Evolutionary conservation across 1,140 invertebrate genomes (phyloP).

Genomic region (Nebria ingens): DNA sequence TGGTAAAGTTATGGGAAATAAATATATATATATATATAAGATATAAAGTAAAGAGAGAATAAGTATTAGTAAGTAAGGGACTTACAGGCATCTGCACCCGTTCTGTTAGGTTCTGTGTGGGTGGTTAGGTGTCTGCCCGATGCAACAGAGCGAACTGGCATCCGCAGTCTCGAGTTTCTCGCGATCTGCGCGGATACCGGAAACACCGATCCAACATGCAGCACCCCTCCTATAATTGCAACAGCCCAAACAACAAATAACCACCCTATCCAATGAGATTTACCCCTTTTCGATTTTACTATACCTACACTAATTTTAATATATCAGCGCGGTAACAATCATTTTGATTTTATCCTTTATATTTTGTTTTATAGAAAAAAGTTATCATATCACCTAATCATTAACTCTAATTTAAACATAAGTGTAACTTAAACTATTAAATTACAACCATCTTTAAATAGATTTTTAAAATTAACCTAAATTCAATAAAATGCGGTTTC

Average conservation of each 20-base stretch:
- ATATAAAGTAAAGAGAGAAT: neutral
- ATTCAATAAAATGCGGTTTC: no score
- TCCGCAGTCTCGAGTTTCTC: slow-evolving; percentile 69
- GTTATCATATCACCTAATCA: no score
- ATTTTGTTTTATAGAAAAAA: no score
- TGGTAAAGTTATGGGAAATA: neutral
- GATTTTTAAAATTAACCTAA: no score
- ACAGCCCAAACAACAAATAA: neutral
- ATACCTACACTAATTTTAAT: no score
- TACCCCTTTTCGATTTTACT: no score
- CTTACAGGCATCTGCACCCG: slow-evolving; percentile 4
- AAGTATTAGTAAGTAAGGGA: slow-evolving; percentile 6
- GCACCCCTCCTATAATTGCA: slow-evolving; percentile 54
- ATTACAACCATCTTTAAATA: no score
- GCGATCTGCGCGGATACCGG: slow-evolving; percentile 60
- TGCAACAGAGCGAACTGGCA: slow-evolving; percentile 79
- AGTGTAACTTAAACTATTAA: no score
- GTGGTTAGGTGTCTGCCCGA: slow-evolving; percentile 51
- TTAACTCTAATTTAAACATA: no score
- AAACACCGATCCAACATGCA: slow-evolving; percentile 75
- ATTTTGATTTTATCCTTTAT: no score
- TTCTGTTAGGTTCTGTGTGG: slow-evolving; percentile 15
- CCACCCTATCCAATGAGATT: no score
- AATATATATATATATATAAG: neutral
- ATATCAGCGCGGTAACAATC: no score